Conservation (phyloP, 2,888 invertebrate genomes). For the Drosophila lutescens region DNA sequence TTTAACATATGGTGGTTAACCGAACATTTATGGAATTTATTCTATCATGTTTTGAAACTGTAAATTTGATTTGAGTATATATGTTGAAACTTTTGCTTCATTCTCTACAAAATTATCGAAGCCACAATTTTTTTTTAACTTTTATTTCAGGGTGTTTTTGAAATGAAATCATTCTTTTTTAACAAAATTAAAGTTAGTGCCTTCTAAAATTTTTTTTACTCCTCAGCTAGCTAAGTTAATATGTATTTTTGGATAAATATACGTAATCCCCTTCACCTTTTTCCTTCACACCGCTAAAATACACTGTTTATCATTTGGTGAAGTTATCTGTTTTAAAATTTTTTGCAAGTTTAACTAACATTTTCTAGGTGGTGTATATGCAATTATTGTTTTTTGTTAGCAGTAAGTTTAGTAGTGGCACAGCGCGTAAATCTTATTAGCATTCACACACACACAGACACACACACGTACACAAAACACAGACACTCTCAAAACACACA, state of each 20-base stretch:
- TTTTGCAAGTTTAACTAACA: conserved; percentile 45
- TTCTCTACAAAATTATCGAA: no score
- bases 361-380: conserved; percentile 32
- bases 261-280: not conserved
- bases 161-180: no score
- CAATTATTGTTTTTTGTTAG: conserved; percentile 39
- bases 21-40: no score
- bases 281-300: not conserved
- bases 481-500: not conserved
- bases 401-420: conserved; percentile 43
- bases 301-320: not conserved
- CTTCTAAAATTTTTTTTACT: not conserved
- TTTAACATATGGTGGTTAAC: no score
- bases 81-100: no score
- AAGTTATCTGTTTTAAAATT: conserved; percentile 1
- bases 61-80: no score
- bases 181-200: no score
- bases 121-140: no score
- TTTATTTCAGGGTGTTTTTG: no score
- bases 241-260: conserved; percentile 4
- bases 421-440: conserved; percentile 38
- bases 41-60: no score
- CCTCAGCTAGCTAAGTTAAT: conserved; percentile 1
- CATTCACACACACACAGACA: conserved; percentile 8
- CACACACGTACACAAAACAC: not conserved